These are phyloP conservation scores for Rhagologus leucostigma DNA, from an alignment of 2,113 vertebrate species.

Conservation along the genomic window DNA sequence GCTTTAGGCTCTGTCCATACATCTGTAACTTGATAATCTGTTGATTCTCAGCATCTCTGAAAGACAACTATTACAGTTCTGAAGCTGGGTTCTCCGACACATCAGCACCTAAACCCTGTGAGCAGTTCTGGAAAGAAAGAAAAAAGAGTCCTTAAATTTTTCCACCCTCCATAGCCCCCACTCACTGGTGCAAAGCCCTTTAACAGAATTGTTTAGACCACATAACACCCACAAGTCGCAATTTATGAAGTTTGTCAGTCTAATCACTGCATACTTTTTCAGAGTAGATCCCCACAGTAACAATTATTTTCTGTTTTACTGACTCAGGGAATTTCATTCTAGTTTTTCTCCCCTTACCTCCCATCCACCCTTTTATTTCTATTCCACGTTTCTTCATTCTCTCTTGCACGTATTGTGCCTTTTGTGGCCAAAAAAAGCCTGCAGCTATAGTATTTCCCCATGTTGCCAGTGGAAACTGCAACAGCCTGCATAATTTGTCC, in stretches of 20 bases:
- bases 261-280: not conserved
- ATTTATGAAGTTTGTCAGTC: not conserved
- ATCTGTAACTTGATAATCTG: not conserved
- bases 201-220: not conserved
- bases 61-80: not conserved
- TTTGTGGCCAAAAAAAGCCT: not conserved
- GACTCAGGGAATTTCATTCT: conserved; percentile 25
- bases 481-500: conserved; percentile 5
- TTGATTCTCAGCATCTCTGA: not conserved
- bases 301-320: conserved; percentile 41
- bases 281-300: not conserved
- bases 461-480: conserved; percentile 34
- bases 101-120: not conserved
- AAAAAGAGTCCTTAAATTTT: not conserved
- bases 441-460: conserved; percentile 1
- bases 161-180: not conserved
- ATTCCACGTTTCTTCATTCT: not conserved
- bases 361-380: not conserved
- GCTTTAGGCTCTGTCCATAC: not conserved
- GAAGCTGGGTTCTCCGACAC: not conserved
- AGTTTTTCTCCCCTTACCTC: not conserved
- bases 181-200: not conserved
- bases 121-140: not conserved
- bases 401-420: not conserved
- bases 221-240: not conserved